Evolutionary conservation across 2,888 invertebrate species (phyloP), one percentile per base, ranked within the genome.

Genomic region (Diarsia dahlii): DNA sequence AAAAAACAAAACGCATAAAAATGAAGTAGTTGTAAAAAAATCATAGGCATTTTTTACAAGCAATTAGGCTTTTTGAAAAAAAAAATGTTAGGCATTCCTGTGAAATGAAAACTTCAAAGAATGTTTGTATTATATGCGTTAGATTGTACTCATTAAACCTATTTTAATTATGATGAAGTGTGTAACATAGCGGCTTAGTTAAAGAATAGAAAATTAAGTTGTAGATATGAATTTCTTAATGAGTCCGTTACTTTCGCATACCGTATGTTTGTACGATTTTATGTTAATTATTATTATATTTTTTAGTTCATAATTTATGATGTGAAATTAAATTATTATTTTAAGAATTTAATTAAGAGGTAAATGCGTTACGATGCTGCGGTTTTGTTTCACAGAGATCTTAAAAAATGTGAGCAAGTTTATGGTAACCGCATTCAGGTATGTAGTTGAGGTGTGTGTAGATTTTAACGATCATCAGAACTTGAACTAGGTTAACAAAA

Each of bases 181-280:
- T 71, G 20, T 66, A 60, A 81, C 34, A 54, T 50, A 74, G 73
- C 67, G 73, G 76, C 68, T 62, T 3, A 20, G 45, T 52, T 39
- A 45, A 75, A 79, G 62, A 82, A 80, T 66, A 68, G 58, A 73
- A 73, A 80, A 82, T 85, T 63, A 65, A 78, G 75, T 82, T 82
- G 76, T 81, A 23, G 34, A 39, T 63, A 68, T 72, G 45, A 80
- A 70, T 74, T 82, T 77, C 23, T 77, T 85, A 84, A 85, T 71
- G 68, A 82, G 76, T 62, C 72, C 76, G 73, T 83, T 83, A 76
- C 54, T 73, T 76, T 72, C n/a, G 58, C 34, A 64, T 74, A 68
- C 64, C 56, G 52, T 54, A 62, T 62, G 23, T 70, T 66, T 75
- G 69, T 74, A 73, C 12, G 28, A 66, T 69, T 71, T 63, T 75